Base-by-base conservation (phyloP, 2,113 vertebrate species). In the Ciconia maguari region DNA sequence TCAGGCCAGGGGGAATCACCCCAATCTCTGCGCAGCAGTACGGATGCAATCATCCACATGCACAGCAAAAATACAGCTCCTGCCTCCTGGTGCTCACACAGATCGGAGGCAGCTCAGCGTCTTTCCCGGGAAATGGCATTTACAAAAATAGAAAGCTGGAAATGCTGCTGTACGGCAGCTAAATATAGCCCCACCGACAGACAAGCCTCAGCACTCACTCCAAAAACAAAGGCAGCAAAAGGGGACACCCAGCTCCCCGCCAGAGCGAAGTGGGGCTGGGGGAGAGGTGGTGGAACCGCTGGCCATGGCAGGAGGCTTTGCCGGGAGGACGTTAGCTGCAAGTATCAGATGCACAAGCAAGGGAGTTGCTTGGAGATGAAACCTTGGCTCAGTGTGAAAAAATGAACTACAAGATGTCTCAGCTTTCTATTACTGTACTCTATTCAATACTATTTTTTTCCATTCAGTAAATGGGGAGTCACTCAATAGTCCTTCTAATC, bases 81-180 rank as follows among this genome's bases (percentile, higher is more conserved):
- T 60, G 60, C 16, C 32, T 72, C 49, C 72, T 4, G 4, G 41
- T 22, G 51, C 62, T 96, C 54, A 4, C 92, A 66, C 21, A 30
- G 83, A 51, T 86, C 8, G 10, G 92, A 54, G 95, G 66, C 27
- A 3, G 85, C 85, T 89, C 89, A 46, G 87, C 89, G 65, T 21
- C 76, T 65, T 95, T 94, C 89, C 93, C 11, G 46, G 90, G 66
- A 92, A 96, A 66, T 1, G 4, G 62, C 61, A 55, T 72, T 93
- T 52, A 70, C 86, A 77, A 89, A 97, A 98, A 97, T 91, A 98
- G 95, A 94, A 96, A 54, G 68, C 90, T 96, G 81, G 93, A 96
- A 96, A 97, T 95, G 93, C 96, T 88, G 55, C 90, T 72, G 36
- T 88, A 87, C 26, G 18, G 75, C 76, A 93, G 87, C 87, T 98